Conservation (phyloP, 2,888 invertebrate species). For the Dynastes hyllus region DNA sequence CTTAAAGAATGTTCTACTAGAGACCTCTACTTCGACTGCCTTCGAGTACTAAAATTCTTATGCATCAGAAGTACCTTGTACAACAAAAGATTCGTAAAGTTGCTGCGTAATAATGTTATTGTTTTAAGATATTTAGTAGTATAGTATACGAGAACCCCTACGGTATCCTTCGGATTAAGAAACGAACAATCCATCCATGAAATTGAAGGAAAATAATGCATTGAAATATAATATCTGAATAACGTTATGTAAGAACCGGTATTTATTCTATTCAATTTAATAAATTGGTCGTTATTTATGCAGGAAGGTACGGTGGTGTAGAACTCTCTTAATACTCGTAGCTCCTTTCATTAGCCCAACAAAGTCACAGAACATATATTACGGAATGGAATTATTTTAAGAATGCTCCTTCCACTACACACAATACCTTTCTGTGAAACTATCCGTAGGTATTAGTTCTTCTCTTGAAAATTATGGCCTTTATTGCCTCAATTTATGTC, state of each 20-base stretch:
- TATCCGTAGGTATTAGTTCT: conserved; percentile 31
- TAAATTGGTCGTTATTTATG: conserved; percentile 33
- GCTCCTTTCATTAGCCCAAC: conserved; percentile 38
- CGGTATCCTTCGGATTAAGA: not conserved
- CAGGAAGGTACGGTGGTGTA: conserved; percentile 6
- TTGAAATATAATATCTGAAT: conserved; percentile 23
- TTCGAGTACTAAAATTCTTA: too few relatives aligned
- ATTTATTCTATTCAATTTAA: conserved; percentile 40
- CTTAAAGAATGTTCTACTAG: too few relatives aligned
- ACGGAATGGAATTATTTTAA: conserved; percentile 30
- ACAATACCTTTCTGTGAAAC: conserved; percentile 31
- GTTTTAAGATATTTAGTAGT: too few relatives aligned
- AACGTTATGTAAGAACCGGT: conserved; percentile 13
- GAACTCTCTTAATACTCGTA: conserved; percentile 19
- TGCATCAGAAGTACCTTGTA: too few relatives aligned
- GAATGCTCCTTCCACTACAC: conserved; percentile 32
- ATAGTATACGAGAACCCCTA: not conserved
- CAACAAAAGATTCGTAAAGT: too few relatives aligned
- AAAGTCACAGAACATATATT: conserved; percentile 26
- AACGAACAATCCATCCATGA: not conserved
- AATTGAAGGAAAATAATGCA: conserved; percentile 11
- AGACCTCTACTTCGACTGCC: too few relatives aligned
- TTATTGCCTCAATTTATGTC: conserved; percentile 42
- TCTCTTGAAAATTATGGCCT: conserved; percentile 38
- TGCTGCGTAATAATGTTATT: too few relatives aligned